Conservation (phyloP, 2,888 invertebrate species). For the Apamea epomidion region DNA sequence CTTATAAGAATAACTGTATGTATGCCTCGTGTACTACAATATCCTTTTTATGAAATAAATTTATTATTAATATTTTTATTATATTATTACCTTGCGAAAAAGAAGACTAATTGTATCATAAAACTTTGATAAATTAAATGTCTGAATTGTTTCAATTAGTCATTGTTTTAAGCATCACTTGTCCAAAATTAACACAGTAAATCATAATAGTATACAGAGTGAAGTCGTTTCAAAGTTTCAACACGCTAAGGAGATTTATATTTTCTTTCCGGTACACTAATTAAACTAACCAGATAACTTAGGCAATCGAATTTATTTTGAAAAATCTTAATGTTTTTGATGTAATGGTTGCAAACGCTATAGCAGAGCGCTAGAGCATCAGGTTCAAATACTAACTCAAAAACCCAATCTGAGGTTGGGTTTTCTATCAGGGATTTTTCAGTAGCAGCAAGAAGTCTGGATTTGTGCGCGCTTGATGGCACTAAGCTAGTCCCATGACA, state of each 20-base stretch:
- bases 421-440: not conserved
- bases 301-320: not conserved
- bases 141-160: slow-evolving; percentile 16
- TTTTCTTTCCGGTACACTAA: not conserved
- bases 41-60: no score
- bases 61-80: no score
- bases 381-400: no score
- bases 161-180: slow-evolving; percentile 1
- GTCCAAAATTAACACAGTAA: not conserved
- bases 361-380: not conserved
- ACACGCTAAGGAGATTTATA: not conserved
- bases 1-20: no score
- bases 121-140: not conserved
- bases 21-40: no score
- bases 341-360: not conserved
- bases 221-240: not conserved
- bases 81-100: slow-evolving; percentile 23
- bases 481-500: not conserved
- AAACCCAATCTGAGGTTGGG: no score
- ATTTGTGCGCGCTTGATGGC: not conserved
- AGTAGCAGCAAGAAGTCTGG: not conserved
- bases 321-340: not conserved
- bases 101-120: slow-evolving; percentile 18
- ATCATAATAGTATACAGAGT: not conserved
- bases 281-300: not conserved